A percentile compares a stretch with the other conserved stretches of the same genome.
phyloP scores from a whole-genome alignment of 2,797 vertebrate genomes.

The Anguilla megastoma region DNA sequence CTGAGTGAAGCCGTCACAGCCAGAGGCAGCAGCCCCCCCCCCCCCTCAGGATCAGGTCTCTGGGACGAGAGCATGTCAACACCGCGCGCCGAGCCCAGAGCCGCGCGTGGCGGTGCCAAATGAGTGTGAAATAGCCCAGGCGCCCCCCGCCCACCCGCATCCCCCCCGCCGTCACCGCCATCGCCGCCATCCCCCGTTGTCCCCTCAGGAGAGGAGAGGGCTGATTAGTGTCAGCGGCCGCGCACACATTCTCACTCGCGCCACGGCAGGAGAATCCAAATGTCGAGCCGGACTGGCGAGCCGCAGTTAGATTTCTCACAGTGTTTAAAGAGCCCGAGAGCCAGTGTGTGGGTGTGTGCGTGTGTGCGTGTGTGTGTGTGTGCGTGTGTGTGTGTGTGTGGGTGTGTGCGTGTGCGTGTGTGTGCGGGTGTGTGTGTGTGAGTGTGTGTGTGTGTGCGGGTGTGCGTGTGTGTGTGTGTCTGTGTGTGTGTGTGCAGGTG shows the following conservation, averaged over 20 bases:
- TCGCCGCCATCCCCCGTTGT: background rate
- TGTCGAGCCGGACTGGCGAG: background rate
- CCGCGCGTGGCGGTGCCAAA: background rate
- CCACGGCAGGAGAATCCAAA: background rate
- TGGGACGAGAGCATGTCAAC: background rate
- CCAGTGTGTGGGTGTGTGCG: background rate
- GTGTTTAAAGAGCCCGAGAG: background rate
- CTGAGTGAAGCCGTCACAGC: conserved; percentile 5
- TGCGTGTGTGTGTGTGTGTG: too few relatives aligned
- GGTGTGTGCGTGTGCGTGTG: too few relatives aligned
- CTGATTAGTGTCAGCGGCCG: conserved; percentile 25
- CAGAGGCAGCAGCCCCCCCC: background rate
- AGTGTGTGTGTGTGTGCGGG: too few relatives aligned
- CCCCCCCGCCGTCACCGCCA: background rate
- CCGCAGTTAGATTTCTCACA: background rate
- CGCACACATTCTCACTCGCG: background rate
- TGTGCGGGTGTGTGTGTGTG: too few relatives aligned
- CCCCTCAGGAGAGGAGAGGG: background rate
- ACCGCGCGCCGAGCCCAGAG: background rate
- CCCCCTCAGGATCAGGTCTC: background rate
- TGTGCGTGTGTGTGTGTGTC: too few relatives aligned
- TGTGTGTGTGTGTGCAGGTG: too few relatives aligned
- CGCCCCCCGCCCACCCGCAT: background rate
- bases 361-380: too few relatives aligned
- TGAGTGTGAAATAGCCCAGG: background rate